Evolutionary conservation across 2,113 vertebrate species (phyloP), one percentile per base, ranked within the genome.

Genomic region (Stegastes partitus): DNA sequence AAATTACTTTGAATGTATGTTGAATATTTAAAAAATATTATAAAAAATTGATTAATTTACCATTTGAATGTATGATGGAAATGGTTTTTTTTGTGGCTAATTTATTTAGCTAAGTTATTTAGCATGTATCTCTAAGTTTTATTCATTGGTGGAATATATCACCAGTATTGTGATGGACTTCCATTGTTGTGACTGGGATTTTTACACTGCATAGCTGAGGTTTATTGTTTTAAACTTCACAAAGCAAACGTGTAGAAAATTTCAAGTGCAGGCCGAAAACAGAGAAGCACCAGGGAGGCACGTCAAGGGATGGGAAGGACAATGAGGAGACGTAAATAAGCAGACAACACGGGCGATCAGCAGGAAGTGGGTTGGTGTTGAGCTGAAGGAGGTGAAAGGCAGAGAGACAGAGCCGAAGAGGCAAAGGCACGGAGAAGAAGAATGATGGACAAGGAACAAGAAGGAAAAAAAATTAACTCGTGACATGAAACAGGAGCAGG

Each of bases 401-500:
- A 63, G 28, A 58, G 55, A 31, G 39, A 71, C 9, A 72, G 26
- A 64, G 26, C 47, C 51, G 31, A 53, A 57, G 23, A 79, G 49
- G 44, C 42, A 80, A 51, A 77, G 56, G 44, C 31, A 67, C 19
- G 66, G 37, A 82, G 37, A 70, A 34, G 22, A 68, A 44, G 42
- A 75, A 51, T 86, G 83, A 89, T 50, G 75, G 89, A 89, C 74
- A 87, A 71, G 71, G 45, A 83, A 74, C 70, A 72, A 57, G 34
- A 65, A 58, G 39, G 11, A n/a, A n/a, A 19, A 54, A 68, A 66
- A 79, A 85, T 53, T 23, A 83, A 64, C 77, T 68, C 31, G 34
- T 85, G 88, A 91, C 90, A 80, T 81, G 80, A 84, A 88, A 82
- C 87, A 86, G 78, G 47, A 72, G 74, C 74, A 83, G 70, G 68